phyloP scores from a whole-genome alignment of 2,113 vertebrate species.

The Oceanites oceanicus region DNA sequence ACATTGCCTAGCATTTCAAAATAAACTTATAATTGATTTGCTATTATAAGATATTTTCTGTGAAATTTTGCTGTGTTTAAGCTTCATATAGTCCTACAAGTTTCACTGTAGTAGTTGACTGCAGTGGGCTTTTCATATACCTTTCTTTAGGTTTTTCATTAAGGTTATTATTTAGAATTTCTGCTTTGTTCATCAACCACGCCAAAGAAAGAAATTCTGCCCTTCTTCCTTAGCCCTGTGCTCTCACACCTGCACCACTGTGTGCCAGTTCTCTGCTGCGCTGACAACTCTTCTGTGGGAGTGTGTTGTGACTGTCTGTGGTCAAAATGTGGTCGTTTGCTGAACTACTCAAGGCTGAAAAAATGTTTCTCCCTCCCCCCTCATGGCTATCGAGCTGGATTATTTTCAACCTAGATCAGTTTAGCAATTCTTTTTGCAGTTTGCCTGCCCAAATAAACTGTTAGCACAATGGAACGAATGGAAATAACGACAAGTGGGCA shows the following conservation, averaged over 20 bases:
- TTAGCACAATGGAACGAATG: not conserved
- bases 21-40: not conserved
- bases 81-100: not conserved
- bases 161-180: not conserved
- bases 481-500: not conserved
- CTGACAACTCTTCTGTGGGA: not conserved
- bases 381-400: not conserved
- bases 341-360: not conserved
- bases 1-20: not conserved
- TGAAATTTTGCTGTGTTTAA: not conserved
- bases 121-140: not conserved
- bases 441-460: not conserved
- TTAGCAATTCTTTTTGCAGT: not conserved
- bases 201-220: not conserved
- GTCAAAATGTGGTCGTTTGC: not conserved
- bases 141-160: not conserved
- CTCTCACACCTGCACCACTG: not conserved
- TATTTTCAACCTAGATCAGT: not conserved
- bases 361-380: not conserved
- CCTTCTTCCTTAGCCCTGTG: not conserved
- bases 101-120: not conserved
- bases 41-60: not conserved
- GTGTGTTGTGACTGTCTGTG: rapidly evolving
- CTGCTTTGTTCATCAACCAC: not conserved
- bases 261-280: not conserved